Evolutionary conservation across 2,888 invertebrate genomes (phyloP), one percentile per base, ranked within the genome.

Genomic region (Polietes domitor): DNA sequence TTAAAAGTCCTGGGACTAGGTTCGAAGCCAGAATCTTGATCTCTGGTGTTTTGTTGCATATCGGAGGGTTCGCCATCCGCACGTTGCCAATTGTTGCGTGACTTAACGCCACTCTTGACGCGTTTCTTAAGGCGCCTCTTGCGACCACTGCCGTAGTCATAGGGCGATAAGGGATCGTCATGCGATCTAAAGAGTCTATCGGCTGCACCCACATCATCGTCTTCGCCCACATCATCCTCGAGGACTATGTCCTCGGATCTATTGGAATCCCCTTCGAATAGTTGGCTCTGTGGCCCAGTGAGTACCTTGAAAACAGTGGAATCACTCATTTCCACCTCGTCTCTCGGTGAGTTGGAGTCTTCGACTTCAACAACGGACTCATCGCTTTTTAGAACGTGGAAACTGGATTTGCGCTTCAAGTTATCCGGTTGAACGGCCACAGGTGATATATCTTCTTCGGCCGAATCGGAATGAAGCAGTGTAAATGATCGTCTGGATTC

Each of bases 1-100:
- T 94, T 94, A 61, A 93, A 90, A 6, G 94, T 93, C 86, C 96
- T 93, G 0, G 96, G 96, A 91, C 96, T 96, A 0, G 96, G 96
- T 91, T 96, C 96, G 89, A 96, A 96, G 0, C 96, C 96, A 0
- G 96, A 96, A 91, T 96, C 96, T 91, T 96, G 95, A 87, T 96
- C 93, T 86, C 95, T 95, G 89, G 94, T 95, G 28, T 87, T 88
- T 61, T 89, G 89, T 37, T 87, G 87, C 28, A 76, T 77, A 32
- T 65, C 80, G 0, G 78, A 83, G 2, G 78, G 86, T 41, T 84
- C 82, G n/a, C 83, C 89, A 0, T 88, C 82, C 0, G 86, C 83
- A 41, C 88, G 88, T 75, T 86, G 87, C 90, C 91, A 91, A 26
- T 88, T 88, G 26, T 71, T 83, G 58, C 90, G 90, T 17, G 89